Evolutionary conservation across 2,888 invertebrate species (phyloP).

Genomic region (Lordiphosa fenestrarum): DNA sequence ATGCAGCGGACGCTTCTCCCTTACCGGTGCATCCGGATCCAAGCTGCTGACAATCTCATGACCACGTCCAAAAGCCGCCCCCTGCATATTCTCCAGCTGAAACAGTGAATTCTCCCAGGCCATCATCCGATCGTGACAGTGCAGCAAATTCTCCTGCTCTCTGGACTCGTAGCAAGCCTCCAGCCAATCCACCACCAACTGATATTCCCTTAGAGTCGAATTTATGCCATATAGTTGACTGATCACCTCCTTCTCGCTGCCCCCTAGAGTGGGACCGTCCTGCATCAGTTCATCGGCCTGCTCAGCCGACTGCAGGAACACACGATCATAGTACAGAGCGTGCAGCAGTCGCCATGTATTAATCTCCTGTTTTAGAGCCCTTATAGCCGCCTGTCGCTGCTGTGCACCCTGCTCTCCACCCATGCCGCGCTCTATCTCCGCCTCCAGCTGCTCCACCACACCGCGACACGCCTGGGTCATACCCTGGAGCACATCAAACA

Average conservation of each 20-base stretch:
- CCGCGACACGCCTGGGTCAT: slow-evolving; percentile 68
- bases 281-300: slow-evolving; percentile 74
- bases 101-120: slow-evolving; percentile 96
- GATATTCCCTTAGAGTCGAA: slow-evolving; percentile 85
- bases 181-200: slow-evolving; percentile 95
- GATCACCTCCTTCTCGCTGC: slow-evolving; percentile 82
- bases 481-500: slow-evolving; percentile 75
- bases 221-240: slow-evolving; percentile 81
- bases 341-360: slow-evolving; percentile 93
- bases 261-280: slow-evolving; percentile 80
- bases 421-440: slow-evolving; percentile 49
- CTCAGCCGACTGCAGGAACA: slow-evolving; percentile 80
- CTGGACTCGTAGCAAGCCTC: slow-evolving; percentile 88
- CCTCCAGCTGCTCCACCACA: slow-evolving; percentile 68
- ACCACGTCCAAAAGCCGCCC: slow-evolving; percentile 83
- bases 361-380: slow-evolving; percentile 89
- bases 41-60: slow-evolving; percentile 85
- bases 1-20: slow-evolving; percentile 89
- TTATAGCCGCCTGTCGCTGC: slow-evolving; percentile 46
- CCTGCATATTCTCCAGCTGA: slow-evolving; percentile 83
- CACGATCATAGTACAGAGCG: slow-evolving; percentile 90
- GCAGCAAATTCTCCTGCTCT: slow-evolving; percentile 82
- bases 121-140: slow-evolving; percentile 87
- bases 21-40: slow-evolving; percentile 94
- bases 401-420: slow-evolving; percentile 36